Evolutionary conservation across 2,797 vertebrate species (phyloP).

Genomic region (Tenualosa ilisha): DNA sequence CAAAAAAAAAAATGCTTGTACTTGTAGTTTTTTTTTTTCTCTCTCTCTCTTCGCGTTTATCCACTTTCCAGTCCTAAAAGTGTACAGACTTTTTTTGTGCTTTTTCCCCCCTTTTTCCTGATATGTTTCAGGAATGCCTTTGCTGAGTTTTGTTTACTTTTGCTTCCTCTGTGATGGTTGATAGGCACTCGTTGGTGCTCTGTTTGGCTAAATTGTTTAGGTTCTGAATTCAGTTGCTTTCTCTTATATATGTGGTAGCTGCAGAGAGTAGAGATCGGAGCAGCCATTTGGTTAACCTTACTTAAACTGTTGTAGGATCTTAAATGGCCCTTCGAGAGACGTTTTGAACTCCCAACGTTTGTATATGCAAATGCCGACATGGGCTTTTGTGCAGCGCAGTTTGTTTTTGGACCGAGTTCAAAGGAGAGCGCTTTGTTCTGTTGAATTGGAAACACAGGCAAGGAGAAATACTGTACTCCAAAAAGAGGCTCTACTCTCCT

Average conservation of each 20-base stretch:
- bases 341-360: constrained; percentile 9
- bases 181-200: neutral
- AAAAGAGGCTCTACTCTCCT: neutral
- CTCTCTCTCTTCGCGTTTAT: neutral
- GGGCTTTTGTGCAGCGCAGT: constrained; percentile 13
- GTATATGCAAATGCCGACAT: constrained; percentile 15
- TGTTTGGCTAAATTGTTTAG: constrained; percentile 8
- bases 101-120: neutral
- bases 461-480: constrained; percentile 13
- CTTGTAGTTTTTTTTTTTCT: no score
- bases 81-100: neutral
- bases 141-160: neutral
- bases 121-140: neutral
- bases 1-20: neutral
- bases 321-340: constrained; percentile 17
- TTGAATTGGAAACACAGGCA: constrained; percentile 16
- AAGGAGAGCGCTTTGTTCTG: constrained; percentile 4
- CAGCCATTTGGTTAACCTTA: constrained; percentile 13
- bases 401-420: constrained; percentile 19
- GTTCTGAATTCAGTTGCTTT: neutral
- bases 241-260: neutral
- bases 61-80: neutral
- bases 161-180: neutral
- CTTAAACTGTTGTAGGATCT: constrained; percentile 18
- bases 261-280: neutral